A percentile compares a stretch with the other conserved stretches of the same genome.
Conservation (phyloP, 1,140 invertebrate species). For the Philotrypesis tridentata region DNA sequence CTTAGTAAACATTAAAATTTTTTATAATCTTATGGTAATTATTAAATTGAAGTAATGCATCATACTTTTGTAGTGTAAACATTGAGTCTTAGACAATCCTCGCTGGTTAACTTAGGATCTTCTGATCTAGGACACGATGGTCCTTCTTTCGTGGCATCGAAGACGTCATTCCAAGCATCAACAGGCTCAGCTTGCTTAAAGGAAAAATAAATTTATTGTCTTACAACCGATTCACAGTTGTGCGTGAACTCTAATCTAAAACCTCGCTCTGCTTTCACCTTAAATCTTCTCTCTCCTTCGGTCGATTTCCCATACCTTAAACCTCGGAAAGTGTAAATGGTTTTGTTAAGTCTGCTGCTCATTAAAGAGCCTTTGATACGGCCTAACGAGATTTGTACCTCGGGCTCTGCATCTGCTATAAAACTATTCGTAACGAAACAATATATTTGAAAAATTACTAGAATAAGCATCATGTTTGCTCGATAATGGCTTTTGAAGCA, state of each 20-base stretch:
- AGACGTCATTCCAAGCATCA: slow-evolving; percentile 71
- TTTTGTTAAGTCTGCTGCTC: slow-evolving; percentile 69
- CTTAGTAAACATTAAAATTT: background rate
- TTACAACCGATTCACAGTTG: no score
- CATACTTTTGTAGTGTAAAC: slow-evolving; percentile 76
- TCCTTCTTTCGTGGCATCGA: slow-evolving; percentile 67
- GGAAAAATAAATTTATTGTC: no score
- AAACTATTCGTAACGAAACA: background rate
- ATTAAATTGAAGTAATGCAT: background rate
- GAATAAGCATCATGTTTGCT: no score
- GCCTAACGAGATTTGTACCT: background rate
- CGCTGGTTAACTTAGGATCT: slow-evolving; percentile 57
- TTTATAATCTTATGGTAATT: background rate
- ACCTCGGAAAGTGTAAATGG: slow-evolving; percentile 79
- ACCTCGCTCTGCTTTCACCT: no score
- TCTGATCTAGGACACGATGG: slow-evolving; percentile 60
- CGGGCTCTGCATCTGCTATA: background rate
- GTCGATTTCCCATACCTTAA: slow-evolving; percentile 80
- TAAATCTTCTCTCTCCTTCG: slow-evolving; percentile 75
- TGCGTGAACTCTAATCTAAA: no score
- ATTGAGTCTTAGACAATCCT: slow-evolving; percentile 83
- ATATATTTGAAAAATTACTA: no score
- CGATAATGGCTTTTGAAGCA: no score
- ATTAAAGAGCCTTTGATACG: slow-evolving; percentile 60
- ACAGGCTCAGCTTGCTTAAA: slow-evolving; percentile 60